These are phyloP conservation scores for Chelidonichthys spinosus DNA, from an alignment of 2,797 vertebrate genomes.

Conservation along the genomic window DNA sequence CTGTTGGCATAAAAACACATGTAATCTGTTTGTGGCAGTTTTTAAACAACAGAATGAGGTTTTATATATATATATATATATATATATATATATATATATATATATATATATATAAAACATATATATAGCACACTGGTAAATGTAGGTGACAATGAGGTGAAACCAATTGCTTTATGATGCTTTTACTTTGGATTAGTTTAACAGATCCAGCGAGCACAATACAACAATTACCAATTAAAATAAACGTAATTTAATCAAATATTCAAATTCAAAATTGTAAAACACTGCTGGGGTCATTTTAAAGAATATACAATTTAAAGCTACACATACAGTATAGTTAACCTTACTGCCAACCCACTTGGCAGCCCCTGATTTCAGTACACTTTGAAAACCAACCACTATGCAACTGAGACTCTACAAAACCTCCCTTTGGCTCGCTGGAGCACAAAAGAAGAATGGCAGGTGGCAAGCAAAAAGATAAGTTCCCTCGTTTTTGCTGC, in stretches of 20 bases:
- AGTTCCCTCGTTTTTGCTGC: constrained; percentile 14
- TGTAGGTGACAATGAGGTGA: background rate
- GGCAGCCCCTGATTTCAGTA: constrained; percentile 13
- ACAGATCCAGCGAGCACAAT: constrained; percentile 3
- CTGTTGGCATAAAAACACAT: constrained; percentile 20
- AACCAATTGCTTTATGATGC: background rate
- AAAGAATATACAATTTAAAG: background rate
- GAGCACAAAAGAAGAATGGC: constrained; percentile 16
- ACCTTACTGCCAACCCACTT: background rate
- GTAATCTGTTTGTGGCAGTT: background rate
- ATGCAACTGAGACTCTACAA: constrained; percentile 17
- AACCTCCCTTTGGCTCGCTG: background rate
- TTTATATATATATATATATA: constrained; percentile 65
- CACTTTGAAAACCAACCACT: constrained; percentile 9
- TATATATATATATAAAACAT: constrained; percentile 67
- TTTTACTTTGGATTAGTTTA: background rate
- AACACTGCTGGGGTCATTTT: too few relatives aligned
- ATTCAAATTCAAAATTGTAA: background rate
- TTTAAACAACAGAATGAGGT: constrained; percentile 25
- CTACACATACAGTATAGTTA: background rate
- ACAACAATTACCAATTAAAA: background rate
- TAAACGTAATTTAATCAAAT: background rate
- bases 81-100: constrained; percentile 67
- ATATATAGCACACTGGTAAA: constrained; percentile 56
- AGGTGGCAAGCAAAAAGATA: background rate